Base-by-base conservation (phyloP, 1,140 invertebrate genomes). In the Gerris buenoi region DNA sequence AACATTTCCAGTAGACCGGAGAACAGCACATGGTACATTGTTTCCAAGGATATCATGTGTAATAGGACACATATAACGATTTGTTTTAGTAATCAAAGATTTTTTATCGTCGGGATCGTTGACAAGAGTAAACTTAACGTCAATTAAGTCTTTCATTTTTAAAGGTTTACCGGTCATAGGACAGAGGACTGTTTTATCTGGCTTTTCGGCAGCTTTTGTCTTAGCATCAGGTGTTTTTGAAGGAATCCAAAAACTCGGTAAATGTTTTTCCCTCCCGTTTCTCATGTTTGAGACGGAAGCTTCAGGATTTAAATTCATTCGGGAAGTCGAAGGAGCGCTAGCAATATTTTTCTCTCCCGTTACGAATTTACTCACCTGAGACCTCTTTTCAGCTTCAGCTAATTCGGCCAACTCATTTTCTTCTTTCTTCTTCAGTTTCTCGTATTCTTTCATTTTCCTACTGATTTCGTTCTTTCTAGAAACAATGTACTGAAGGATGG, bases 191-290 rank as follows among this genome's bases (percentile, higher is more conserved):
- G 84, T 90, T 71, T 88, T 86, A 77, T 95, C 89, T 18, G 95
- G 95, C 78, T 97, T 98, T 67, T 87, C 78, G 1, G 95, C 68
- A 70, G 82, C 84, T 1, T 79, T 77, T 72, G 83, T 78, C 72
- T 89, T 88, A 1, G 89, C 87, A 74, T 89, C 85, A 0, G 95
- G 94, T n/a, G 95, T 90, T 73, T 95, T 85, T 1, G 90, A 89
- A 13, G 97, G 96, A 67, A 98, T 85, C 97, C 97, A 99, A 78
- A 98, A 99, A 80, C 93, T 97, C 0, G 95, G 95, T 46, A 98
- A 79, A 68, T 86, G 76, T 74, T 90, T 93, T 25, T 85, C 83
- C 61, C 80, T 79, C 1, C 82, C 83, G 70, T 81, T 79, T 2
- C 77, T 75, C 88, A 92, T 91, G 72, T 92, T 92, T 1, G 88